Base-by-base conservation (phyloP, 2,888 invertebrate species). In the Nowickia ferox region DNA sequence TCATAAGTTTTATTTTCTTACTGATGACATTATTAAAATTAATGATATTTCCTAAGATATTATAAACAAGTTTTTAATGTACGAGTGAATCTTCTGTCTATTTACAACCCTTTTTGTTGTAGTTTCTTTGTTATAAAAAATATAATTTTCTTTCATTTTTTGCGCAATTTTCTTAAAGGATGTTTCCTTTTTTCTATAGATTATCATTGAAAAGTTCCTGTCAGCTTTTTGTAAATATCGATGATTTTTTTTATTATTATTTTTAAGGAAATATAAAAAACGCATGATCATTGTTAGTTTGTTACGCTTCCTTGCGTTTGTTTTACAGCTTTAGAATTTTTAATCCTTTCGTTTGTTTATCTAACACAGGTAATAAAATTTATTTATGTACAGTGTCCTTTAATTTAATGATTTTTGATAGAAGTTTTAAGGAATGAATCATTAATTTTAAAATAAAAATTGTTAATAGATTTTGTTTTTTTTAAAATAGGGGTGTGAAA, bases 21-120 rank as follows among this genome's bases (percentile, higher is more conserved):
- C 71, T 90, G 91, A 91, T 91, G 91, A 90, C 90, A 90, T 88
- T 90, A 91, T 91, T 91, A 91, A 91, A 91, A 91, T 91, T 90
- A 91, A 91, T 91, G 91, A 91, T 90, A 75, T 84, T 74, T 71
- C 66, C 65, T 87, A 88, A 88, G 87, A 84, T 76, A 87, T 87
- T 84, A 83, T 87, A 87, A 87, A 87, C 87, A 83, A 71, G 77
- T 66, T 76, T 68, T 22, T 51, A 10, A 17, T 13, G 15, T 30
- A 44, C 19, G 22, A 53, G 10, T 17, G 38, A 30, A 59, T 66
- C 9, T 69, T 44, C 1, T 68, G 59, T 19, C 48, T 22, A 69
- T 40, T 66, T 76, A 48, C 55, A 76, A 55, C 75, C 63, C 46
- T 74, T 74, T 69, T 44, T 30, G 30, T 3, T 42, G 4, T 9